Base-by-base conservation (phyloP, 2,888 invertebrate species). In the Apamea anceps region DNA sequence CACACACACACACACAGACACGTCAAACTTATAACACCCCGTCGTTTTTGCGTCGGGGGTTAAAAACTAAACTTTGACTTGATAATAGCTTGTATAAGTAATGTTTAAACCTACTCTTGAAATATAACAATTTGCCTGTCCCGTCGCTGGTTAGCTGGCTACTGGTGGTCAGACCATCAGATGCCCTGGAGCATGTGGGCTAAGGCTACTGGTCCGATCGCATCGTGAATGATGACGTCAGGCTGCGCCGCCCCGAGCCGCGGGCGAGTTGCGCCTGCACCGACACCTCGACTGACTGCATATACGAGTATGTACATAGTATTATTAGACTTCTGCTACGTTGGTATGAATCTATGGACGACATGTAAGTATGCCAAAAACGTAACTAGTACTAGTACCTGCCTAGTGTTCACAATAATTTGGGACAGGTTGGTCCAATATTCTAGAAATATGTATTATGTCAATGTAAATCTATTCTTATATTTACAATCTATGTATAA, bases 131-230 rank as follows among this genome's bases (percentile, higher is more conserved):
- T n/a, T 18, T 7, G 21, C 37, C 57, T 15, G 21, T 32, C 12
- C 21, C 18, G 13, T 60, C 6, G 15, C 48, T 37, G 18, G 60
- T 32, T 10, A 60, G 32, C 32, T 45, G 42, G n/a, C 63, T 73
- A 45, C 72, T 42, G 83, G 21, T 65, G 63, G 57, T 15, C 32
- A 21, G 51, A 6, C 21, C 10, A 25, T 18, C n/a, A 21, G n/a
- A n/a, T 73, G 65, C 63, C 82, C 83, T 51, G 70, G 25, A 70
- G 82, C 79, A 25, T 73, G 57, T 73, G 37, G 42, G 45, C 70
- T 63, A 37, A 45, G 28, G 68, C 82, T 48, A 54, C 28, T 57
- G 8, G 28, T n/a, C 37, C 62, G 83, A 83, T 79, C 28, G 72
- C 66, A 32, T 21, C 72, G 57, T 18, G 66, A 48, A 79, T 73